Evolutionary conservation across 1,140 invertebrate species (phyloP), one percentile per base, ranked within the genome.

Genomic region (Oryzaephilus surinamensis): DNA sequence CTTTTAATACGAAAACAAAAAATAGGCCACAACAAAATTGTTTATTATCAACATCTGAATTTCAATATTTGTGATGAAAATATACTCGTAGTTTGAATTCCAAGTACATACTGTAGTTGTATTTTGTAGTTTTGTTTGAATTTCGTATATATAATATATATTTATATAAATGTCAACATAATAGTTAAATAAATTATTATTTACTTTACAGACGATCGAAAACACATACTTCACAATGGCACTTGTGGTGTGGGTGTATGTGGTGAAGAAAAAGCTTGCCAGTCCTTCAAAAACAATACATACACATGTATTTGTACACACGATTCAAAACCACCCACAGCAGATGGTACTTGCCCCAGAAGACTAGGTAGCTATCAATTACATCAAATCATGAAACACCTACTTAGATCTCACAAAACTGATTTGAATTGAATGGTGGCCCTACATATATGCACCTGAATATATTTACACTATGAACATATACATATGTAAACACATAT

Each of bases 251-350:
- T 61, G 2, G 61, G 63, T 2, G 70, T 73, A 20, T 82, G 78
- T 46, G 73, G 71, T 2, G 59, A 54, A 2, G 73, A 81, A 35
- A 73, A 74, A 0, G 77, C 76, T 0, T 81, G 78, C 48, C 65
- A 61, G 8, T 51, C 38, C 16, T 58, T 66, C 37, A 52, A 64
- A 38, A 63, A 69, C 33, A 66, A 65, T 4, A 65, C 62, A 2
- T 72, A 75, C 34, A 70, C 64, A 14, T 82, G 79, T 48, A 58
- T 79, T 3, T 82, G 79, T 57, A 74, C 77, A 4, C 72, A 78
- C 35, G 77, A 77, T 46, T 65, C 60, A 4, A 69, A 69, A 7
- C 63, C 66, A 2, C 72, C 77, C 7, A 79, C 74, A 10, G 55
- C 63, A 20, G 72, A 77, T 48, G 66, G 74, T 31, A 72, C 67